Percentiles rank a stretch among this genome's conserved stretches.
phyloP scores from a whole-genome alignment of 2,797 vertebrate genomes.

The Prionace glauca region DNA sequence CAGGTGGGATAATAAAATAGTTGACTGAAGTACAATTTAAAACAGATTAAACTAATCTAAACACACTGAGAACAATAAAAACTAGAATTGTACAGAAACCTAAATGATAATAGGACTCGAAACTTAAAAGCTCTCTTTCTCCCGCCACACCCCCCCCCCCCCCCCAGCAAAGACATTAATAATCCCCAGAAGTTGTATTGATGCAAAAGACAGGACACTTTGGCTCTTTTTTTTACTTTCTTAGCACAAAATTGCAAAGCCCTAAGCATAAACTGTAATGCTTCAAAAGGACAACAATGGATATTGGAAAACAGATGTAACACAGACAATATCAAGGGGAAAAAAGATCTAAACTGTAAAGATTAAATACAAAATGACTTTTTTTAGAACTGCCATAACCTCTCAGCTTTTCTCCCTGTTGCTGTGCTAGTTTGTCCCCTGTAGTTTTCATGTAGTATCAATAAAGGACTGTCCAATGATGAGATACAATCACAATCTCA shows the following conservation, averaged over 20 bases:
- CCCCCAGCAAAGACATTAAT: background rate
- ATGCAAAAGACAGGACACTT: background rate
- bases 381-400: background rate
- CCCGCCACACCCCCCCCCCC: too few relatives aligned
- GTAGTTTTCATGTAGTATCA: background rate
- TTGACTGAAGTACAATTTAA: background rate
- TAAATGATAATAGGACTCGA: background rate
- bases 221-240: background rate
- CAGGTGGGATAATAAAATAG: background rate
- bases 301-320: background rate
- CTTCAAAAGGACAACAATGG: background rate
- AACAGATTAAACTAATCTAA: background rate
- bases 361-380: background rate
- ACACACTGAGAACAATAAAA: background rate
- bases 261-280: background rate
- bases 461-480: background rate
- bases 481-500: background rate
- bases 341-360: background rate
- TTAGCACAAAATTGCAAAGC: background rate
- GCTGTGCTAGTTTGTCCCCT: background rate
- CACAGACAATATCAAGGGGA: background rate
- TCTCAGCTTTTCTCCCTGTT: background rate
- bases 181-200: background rate
- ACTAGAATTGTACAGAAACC: background rate
- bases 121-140: background rate